Percentiles rank a stretch among this genome's conserved stretches.
phyloP scores from a whole-genome alignment of 1,140 invertebrate species.

The Aphelenchoides fujianensis region DNA sequence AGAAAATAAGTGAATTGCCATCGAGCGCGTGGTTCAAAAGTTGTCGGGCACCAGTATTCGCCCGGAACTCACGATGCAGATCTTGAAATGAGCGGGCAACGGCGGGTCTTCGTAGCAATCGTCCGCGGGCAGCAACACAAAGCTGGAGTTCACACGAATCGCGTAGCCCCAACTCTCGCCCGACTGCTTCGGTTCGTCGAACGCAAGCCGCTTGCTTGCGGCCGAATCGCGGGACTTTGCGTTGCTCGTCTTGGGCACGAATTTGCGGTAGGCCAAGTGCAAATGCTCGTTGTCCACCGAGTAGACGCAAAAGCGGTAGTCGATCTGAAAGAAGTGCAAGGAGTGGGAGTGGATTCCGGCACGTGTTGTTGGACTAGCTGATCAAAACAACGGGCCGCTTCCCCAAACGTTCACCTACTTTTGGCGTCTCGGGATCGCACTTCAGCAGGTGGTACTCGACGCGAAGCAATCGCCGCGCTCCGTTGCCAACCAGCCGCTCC shows the following conservation, averaged over 20 bases:
- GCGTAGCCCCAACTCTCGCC: background rate
- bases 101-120: background rate
- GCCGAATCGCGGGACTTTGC: too few species aligned
- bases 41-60: background rate
- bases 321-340: background rate
- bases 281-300: background rate
- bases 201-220: too few species aligned
- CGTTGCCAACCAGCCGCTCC: background rate
- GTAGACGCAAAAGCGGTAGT: background rate
- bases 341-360: too few species aligned
- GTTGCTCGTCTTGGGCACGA: too few species aligned
- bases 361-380: too few species aligned
- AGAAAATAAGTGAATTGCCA: too few species aligned
- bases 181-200: background rate
- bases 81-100: background rate
- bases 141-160: background rate
- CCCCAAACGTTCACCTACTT: background rate
- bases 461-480: background rate
- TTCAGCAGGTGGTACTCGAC: background rate
- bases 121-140: background rate
- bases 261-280: background rate
- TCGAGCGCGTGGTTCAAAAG: too few species aligned
- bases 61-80: background rate
- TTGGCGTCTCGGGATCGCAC: background rate
- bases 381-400: too few species aligned